Evolutionary conservation across 2,797 vertebrate species (phyloP), one percentile per base, ranked within the genome.

Genomic region (Lophius americanus): DNA sequence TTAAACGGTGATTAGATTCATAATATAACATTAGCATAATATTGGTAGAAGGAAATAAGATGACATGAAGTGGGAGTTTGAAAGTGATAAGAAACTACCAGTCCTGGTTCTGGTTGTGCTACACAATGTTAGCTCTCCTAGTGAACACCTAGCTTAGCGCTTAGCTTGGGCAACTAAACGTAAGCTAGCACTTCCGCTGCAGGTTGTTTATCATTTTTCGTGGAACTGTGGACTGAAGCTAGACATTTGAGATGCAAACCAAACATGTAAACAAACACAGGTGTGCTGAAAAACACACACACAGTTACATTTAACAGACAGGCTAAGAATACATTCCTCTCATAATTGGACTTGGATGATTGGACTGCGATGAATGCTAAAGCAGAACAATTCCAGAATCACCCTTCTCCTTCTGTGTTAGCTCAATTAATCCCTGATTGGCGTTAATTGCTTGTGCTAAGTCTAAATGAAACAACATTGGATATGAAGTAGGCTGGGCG

Each of bases 351-450:
- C 79, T 82, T 67, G 43, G 43, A 44, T 44, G 11, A 44, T 44
- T 44, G 43, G 43, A 10, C 43, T 10, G 79, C 76, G 71, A 82
- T 73, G 62, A 79, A 82, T 75, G 68, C 75, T 81, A 64, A 82
- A 75, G 75, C 82, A 76, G 81, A 88, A 78, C 68, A 84, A 82
- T 91, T 86, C 73, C 78, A 79, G 67, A 88, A 76, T 60, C 68
- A 50, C 60, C 70, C 68, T 68, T 80, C 81, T 90, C 81, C 78
- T 82, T 85, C 83, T 90, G 86, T 90, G 90, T 91, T 88, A 85
- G 91, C 86, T 92, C 88, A 92, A 90, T 92, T 91, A 91, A 91
- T 90, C 87, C 81, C 82, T 93, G 90, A 94, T 92, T 93, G 91
- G 87, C 79, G 85, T 74, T 93, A 92, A 94, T 93, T 93, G 88